phyloP scores from a whole-genome alignment of 1,140 invertebrate species.

The Drosophila obscura region DNA sequence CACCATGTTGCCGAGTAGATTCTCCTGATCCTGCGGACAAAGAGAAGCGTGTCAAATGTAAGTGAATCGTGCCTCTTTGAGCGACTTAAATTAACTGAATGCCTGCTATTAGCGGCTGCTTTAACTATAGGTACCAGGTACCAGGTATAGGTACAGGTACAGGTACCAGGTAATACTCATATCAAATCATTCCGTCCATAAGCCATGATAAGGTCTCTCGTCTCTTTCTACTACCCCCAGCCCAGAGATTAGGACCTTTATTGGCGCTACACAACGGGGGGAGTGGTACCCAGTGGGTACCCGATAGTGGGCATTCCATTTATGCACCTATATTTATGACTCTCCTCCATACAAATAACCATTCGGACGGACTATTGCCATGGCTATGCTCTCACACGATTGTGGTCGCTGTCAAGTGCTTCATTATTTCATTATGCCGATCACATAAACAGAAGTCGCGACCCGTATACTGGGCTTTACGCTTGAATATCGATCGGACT shows the following conservation, averaged over 20 bases:
- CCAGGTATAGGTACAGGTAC: conserved; percentile 15
- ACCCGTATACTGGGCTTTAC: not conserved
- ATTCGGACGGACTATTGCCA: not conserved
- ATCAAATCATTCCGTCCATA: conserved; percentile 41
- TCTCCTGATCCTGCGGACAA: conserved; percentile 74
- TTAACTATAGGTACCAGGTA: conserved; percentile 28
- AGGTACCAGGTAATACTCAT: conserved; percentile 36
- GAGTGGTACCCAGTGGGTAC: too few relatives aligned
- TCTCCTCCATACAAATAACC: conserved; percentile 8
- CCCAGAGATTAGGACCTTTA: conserved; percentile 64
- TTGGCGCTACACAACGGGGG: conserved; percentile 13
- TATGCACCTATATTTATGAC: conserved; percentile 45
- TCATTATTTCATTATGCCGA: conserved; percentile 43
- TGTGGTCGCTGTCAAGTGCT: conserved; percentile 37
- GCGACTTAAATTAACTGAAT: conserved; percentile 50
- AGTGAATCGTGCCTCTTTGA: conserved; percentile 27
- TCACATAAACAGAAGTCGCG: conserved; percentile 41
- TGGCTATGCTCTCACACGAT: conserved; percentile 24
- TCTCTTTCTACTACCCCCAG: conserved; percentile 7
- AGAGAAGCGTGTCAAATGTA: not conserved
- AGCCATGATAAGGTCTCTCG: conserved; percentile 44
- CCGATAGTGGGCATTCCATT: conserved; percentile 42
- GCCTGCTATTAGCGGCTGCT: conserved; percentile 11
- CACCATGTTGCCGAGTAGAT: conserved; percentile 78
- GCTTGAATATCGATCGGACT: conserved; percentile 32